Conservation (phyloP, 2,888 invertebrate genomes). For the Seira sanloemensis region DNA sequence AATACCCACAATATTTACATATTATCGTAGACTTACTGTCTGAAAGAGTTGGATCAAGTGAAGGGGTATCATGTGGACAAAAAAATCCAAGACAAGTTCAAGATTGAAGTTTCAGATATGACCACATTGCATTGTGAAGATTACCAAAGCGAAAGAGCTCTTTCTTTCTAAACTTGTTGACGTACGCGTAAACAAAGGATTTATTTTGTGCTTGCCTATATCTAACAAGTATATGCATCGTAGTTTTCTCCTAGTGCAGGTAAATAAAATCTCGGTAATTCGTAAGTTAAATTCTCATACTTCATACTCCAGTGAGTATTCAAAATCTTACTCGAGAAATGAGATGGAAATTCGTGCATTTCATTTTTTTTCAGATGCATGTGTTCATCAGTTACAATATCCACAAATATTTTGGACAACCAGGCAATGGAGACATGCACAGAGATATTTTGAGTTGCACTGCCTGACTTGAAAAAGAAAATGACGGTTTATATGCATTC, state of each 20-base stretch:
- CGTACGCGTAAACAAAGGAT: conserved; percentile 45
- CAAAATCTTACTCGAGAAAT: too few relatives aligned
- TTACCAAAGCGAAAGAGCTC: conserved; percentile 1
- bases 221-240: neutral
- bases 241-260: neutral
- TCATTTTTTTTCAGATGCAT: too few relatives aligned
- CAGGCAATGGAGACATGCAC: neutral
- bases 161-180: conserved; percentile 42
- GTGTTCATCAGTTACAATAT: too few relatives aligned
- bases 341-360: neutral
- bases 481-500: neutral
- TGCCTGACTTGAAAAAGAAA: neutral
- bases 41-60: neutral
- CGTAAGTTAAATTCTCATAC: neutral
- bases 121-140: neutral
- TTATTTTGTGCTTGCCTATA: neutral
- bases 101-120: conserved; percentile 43
- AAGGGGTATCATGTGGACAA: neutral
- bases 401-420: neutral
- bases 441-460: neutral
- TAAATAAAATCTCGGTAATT: neutral
- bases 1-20: conserved; percentile 14
- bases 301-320: neutral
- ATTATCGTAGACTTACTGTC: conserved; percentile 27
- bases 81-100: conserved; percentile 39